phyloP scores from a whole-genome alignment of 35 echinoderm and acorn worm genomes.

The Acanthaster planci region DNA sequence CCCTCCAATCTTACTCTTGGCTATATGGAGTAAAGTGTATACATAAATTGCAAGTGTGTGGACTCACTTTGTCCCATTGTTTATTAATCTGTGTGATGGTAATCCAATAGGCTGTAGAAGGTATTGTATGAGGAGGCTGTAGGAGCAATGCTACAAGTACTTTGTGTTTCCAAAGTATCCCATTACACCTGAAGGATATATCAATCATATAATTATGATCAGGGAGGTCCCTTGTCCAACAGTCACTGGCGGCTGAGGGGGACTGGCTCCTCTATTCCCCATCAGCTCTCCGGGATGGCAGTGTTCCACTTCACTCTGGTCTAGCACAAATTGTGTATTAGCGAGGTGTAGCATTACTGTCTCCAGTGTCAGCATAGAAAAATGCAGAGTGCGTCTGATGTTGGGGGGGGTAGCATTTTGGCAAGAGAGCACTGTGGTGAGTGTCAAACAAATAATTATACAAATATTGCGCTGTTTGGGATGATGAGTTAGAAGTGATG shows the following conservation, averaged over 20 bases:
- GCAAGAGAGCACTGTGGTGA: not conserved
- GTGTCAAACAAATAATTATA: no score
- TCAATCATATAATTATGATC: slow-evolving; percentile 25
- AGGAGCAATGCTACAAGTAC: not conserved
- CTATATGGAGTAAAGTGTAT: no score
- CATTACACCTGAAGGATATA: slow-evolving; percentile 18
- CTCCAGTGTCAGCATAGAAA: not conserved
- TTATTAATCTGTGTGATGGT: no score
- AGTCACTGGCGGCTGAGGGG: not conserved
- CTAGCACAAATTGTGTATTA: slow-evolving; percentile 20
- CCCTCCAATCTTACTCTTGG: no score
- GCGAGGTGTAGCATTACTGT: not conserved
- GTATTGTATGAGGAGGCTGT: no score
- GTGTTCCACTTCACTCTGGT: not conserved
- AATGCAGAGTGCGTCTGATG: not conserved
- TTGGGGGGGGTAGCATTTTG: not conserved
- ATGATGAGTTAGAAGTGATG: no score
- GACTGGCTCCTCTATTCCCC: no score
- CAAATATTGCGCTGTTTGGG: no score
- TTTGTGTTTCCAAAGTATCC: slow-evolving; percentile 12
- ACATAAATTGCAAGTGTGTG: no score
- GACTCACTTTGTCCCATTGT: no score
- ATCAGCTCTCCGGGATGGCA: not conserved
- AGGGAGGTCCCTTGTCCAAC: not conserved
- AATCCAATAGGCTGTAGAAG: no score